These are phyloP conservation scores for Masticophis lateralis DNA, from an alignment of 2,797 vertebrate genomes.

Conservation along the genomic window DNA sequence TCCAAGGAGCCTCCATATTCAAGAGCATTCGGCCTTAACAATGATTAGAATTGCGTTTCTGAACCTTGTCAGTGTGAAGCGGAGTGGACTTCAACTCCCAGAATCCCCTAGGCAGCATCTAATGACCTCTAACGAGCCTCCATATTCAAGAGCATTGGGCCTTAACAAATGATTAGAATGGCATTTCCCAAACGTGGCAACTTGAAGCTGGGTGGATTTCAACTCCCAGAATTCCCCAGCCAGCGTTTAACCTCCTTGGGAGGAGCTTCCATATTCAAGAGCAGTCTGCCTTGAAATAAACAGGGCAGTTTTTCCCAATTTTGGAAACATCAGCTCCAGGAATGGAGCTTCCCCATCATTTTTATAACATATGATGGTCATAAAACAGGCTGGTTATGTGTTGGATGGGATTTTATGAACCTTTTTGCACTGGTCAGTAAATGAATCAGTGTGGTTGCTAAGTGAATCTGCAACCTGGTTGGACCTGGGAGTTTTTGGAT, in stretches of 20 bases:
- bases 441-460: neutral
- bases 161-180: neutral
- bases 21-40: neutral
- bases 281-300: too few species aligned
- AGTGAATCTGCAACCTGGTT: neutral
- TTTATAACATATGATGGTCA: neutral
- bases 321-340: neutral
- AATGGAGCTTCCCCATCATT: neutral
- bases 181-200: too few species aligned
- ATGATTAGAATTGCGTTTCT: neutral
- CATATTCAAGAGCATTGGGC: neutral
- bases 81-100: neutral
- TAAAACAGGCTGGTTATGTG: neutral
- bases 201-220: too few species aligned
- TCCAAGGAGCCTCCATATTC: neutral
- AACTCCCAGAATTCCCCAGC: too few species aligned
- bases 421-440: neutral
- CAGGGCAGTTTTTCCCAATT: neutral
- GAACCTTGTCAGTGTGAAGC: neutral
- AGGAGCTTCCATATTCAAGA: neutral
- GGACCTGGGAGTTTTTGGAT: too few species aligned
- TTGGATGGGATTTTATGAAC: neutral
- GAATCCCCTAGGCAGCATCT: neutral
- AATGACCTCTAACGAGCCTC: neutral
- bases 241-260: neutral